phyloP scores from a whole-genome alignment of 2,888 invertebrate species.

The Latrodectus hesperus region DNA sequence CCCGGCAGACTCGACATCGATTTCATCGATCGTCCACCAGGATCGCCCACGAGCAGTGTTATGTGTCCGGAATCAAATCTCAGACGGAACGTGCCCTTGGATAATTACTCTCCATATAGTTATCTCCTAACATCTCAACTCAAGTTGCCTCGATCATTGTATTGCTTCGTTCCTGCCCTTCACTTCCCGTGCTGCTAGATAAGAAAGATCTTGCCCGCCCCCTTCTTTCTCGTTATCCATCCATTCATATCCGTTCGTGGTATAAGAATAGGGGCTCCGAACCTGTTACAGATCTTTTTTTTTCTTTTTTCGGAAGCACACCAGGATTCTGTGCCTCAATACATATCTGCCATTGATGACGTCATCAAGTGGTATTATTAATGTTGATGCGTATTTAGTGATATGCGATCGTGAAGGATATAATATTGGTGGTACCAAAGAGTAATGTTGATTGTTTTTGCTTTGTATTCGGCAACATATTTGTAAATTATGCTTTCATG shows the following conservation, averaged over 20 bases:
- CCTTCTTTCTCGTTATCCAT: too few species aligned
- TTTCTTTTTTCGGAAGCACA: too few species aligned
- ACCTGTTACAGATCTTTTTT: background rate
- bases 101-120: conserved; percentile 37
- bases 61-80: conserved; percentile 34
- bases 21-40: conserved; percentile 31
- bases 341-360: too few species aligned
- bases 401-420: too few species aligned
- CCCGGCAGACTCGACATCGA: conserved; percentile 31
- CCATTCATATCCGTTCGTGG: background rate
- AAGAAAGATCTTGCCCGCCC: background rate
- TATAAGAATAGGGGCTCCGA: background rate
- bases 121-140: conserved; percentile 19
- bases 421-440: too few species aligned
- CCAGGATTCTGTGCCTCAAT: too few species aligned
- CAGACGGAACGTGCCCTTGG: conserved; percentile 37
- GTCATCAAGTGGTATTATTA: too few species aligned
- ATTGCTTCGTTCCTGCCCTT: conserved; percentile 8
- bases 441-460: too few species aligned
- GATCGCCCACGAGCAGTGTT: conserved; percentile 3
- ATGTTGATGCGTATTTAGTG: too few species aligned
- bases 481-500: too few species aligned
- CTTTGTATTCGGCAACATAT: too few species aligned
- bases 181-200: background rate
- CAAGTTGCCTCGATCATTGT: background rate